Percentiles rank a stretch among this genome's conserved stretches.
Evolutionary conservation across 2,113 vertebrate genomes (phyloP).

Genomic region (Vulpes lagopus): DNA sequence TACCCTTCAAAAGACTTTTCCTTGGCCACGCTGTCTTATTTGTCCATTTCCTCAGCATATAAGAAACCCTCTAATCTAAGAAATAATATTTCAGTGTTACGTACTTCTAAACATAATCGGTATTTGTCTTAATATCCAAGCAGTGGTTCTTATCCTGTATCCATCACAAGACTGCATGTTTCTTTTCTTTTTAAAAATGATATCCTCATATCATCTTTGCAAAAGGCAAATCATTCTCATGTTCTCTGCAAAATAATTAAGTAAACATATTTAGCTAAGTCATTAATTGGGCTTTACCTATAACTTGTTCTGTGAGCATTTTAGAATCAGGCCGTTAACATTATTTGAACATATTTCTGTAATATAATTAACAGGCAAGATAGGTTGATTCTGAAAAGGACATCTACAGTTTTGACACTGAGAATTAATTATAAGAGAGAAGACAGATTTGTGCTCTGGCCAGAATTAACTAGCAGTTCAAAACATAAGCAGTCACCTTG

Average conservation of each 20-base stretch:
- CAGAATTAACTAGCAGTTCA: slow-evolving; percentile 88
- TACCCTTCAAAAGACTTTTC: neutral
- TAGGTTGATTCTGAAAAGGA: slow-evolving; percentile 83
- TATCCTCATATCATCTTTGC: slow-evolving; percentile 30
- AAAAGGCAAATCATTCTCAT: slow-evolving; percentile 27
- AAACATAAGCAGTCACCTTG: slow-evolving; percentile 89
- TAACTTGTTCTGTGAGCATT: slow-evolving; percentile 47
- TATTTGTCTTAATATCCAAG: neutral
- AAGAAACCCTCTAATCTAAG: neutral
- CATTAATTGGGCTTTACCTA: slow-evolving; percentile 53
- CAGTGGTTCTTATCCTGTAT: neutral
- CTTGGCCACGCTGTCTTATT: neutral
- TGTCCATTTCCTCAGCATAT: slow-evolving; percentile 18
- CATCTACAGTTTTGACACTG: slow-evolving; percentile 87
- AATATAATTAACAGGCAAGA: slow-evolving; percentile 85
- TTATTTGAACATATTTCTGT: slow-evolving; percentile 74
- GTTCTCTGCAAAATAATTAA: slow-evolving; percentile 74
- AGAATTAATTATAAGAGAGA: slow-evolving; percentile 90
- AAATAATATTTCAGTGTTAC: neutral
- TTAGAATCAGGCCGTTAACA: slow-evolving; percentile 1
- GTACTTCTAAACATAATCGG: neutral
- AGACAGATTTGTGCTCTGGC: slow-evolving; percentile 88
- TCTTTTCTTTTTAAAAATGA: neutral
- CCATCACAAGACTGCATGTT: neutral
- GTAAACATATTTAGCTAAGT: slow-evolving; percentile 62